Evolutionary conservation across 2,797 vertebrate species (phyloP).

Genomic region (Sphenodon punctatus): DNA sequence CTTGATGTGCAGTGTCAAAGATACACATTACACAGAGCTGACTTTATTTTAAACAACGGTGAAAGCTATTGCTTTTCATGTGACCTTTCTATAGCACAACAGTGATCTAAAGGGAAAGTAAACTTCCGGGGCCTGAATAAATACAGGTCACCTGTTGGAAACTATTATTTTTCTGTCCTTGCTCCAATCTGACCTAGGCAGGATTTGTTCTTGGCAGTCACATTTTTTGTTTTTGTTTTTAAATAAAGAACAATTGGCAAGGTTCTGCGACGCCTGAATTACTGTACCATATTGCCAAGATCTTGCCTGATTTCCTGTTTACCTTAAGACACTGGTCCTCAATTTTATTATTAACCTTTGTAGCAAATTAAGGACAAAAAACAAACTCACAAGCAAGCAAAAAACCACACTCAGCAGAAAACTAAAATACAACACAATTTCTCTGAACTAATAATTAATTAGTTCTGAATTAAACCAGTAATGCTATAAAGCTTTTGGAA

Average conservation of each 20-base stretch:
- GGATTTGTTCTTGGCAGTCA: not conserved
- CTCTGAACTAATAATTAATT: not conserved
- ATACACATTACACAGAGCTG: not conserved
- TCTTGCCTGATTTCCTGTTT: not conserved
- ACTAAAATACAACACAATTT: not conserved
- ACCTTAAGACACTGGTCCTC: not conserved
- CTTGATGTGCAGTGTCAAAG: not conserved
- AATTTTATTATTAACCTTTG: not conserved
- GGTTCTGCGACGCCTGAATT: not conserved
- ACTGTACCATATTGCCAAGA: not conserved
- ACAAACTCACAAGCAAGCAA: not conserved
- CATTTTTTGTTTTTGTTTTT: not conserved
- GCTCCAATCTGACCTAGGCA: not conserved
- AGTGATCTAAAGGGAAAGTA: not conserved
- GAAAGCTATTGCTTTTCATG: too few species aligned
- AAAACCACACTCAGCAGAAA: not conserved
- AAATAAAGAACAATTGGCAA: not conserved
- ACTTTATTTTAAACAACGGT: not conserved
- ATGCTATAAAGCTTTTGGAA: not conserved
- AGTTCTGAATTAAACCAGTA: not conserved
- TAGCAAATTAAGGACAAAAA: not conserved
- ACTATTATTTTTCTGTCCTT: not conserved
- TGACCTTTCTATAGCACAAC: too few species aligned
- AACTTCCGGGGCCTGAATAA: not conserved
- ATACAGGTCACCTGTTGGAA: too few species aligned